Conservation (phyloP, 2,888 invertebrate species). For the Lochmaea capreae region DNA sequence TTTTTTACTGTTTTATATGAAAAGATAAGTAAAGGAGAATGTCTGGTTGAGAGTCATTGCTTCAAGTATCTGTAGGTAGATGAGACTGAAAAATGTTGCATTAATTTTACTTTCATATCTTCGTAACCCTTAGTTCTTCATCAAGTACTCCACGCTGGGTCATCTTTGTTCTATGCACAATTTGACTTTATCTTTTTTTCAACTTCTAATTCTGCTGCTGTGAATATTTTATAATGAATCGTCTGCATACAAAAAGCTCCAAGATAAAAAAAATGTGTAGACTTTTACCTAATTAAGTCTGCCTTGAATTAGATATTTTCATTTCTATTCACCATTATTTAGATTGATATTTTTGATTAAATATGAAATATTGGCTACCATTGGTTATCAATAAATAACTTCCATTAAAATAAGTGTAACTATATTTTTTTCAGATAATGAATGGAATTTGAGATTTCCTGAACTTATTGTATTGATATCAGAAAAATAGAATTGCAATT, state of each 20-base stretch:
- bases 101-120: conserved; percentile 29
- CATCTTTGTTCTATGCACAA: conserved; percentile 15
- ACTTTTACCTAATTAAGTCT: background rate
- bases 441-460: no score
- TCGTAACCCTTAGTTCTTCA: conserved; percentile 4
- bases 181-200: conserved; percentile 1
- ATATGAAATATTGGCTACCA: no score
- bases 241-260: background rate
- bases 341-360: background rate
- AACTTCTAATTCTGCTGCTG: background rate
- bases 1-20: conserved; percentile 38
- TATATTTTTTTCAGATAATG: no score
- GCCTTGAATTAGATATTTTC: background rate
- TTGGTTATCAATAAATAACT: no score
- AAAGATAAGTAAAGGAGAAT: conserved; percentile 35
- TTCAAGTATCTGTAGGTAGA: conserved; percentile 31
- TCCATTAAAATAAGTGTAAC: no score
- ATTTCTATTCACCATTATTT: background rate
- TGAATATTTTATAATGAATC: conserved; percentile 6
- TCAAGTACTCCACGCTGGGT: conserved; percentile 9
- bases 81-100: conserved; percentile 27
- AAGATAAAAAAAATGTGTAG: background rate
- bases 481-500: no score
- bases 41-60: conserved; percentile 31
- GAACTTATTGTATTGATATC: no score